Conservation (phyloP, 2,797 vertebrate species). For the Danio choprae region DNA sequence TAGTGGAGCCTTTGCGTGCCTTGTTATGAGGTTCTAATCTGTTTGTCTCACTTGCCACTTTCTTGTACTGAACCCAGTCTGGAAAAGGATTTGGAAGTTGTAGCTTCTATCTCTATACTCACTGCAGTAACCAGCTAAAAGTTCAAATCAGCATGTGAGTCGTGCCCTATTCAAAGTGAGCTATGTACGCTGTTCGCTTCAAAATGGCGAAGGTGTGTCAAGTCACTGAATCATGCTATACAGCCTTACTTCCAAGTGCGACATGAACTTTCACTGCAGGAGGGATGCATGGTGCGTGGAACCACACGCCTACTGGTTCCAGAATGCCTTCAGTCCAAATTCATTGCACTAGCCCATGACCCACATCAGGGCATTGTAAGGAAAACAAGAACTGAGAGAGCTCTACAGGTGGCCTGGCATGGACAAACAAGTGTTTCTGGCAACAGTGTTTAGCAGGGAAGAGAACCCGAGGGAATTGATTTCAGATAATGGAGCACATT, state of each 20-base stretch:
- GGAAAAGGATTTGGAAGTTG: slow-evolving; percentile 22
- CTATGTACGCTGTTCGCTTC: background rate
- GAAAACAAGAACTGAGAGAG: slow-evolving; percentile 4
- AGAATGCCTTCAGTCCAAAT: background rate
- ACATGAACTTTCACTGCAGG: slow-evolving; percentile 25
- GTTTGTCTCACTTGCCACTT: slow-evolving; percentile 36
- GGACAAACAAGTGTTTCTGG: slow-evolving; percentile 13
- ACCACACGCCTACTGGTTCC: background rate
- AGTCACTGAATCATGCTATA: slow-evolving; percentile 3
- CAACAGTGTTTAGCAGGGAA: no score
- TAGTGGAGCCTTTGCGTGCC: background rate
- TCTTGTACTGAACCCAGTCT: background rate
- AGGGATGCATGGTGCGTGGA: slow-evolving; percentile 10
- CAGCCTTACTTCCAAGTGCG: background rate
- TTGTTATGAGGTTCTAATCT: background rate
- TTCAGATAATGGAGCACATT: no score
- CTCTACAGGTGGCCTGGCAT: slow-evolving; percentile 14
- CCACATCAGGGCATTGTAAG: background rate
- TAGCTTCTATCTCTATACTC: slow-evolving; percentile 29
- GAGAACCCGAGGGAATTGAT: no score
- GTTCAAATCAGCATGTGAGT: slow-evolving; percentile 27
- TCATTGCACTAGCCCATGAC: background rate
- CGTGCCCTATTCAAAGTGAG: slow-evolving; percentile 23
- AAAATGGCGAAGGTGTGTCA: slow-evolving; percentile 23
- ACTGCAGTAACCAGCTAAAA: slow-evolving; percentile 15